Base-by-base conservation (phyloP, 2,113 vertebrate genomes). In the Meles meles region DNA sequence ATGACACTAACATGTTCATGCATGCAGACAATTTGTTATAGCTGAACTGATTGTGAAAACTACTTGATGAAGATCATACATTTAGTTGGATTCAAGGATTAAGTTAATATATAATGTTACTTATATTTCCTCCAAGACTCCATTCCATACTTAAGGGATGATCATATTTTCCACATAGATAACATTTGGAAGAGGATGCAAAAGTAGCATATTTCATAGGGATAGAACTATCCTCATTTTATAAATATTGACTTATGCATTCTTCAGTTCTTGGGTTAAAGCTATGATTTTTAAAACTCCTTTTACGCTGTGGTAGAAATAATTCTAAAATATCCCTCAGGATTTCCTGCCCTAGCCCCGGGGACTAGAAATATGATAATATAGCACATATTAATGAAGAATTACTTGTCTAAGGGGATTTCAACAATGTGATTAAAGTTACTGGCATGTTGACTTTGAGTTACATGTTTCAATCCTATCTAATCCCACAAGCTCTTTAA, bases 71-170 rank as follows among this genome's bases (percentile, higher is more conserved):
- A 65, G 27, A 81, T 65, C 39, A 85, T 34, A 20, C 65, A 34
- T 65, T 47, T 65, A 47, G 29, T 47, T 47, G 39, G 29, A 65
- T 81, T 37, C 79, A 85, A 7, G 31, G 39, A 47, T 65, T 31
- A 63, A 34, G 31, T 65, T 65, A 29, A 85, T 47, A 47, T 34
- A 65, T 20, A 44, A 47, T 65, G 29, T 47, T 20, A 85, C 27
- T n/a, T 34, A 65, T 65, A 29, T 47, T 65, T 77, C 17, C 42
- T 49, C 9, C 8, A 77, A 90, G 42, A 13, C 10, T 25, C 10
- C 7, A 34, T 13, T 13, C 20, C 11, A 25, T 2, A 0, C 29
- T 0, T 6, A 61, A 34, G 39, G 11, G 29, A 61, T n/a, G 39
- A 3, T 20, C 14, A 20, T n/a, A 12, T 47, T 90, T 63, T 74